Evolutionary conservation across 2,113 vertebrate genomes (phyloP), one percentile per base, ranked within the genome.

Genomic region (Callorhinus ursinus): DNA sequence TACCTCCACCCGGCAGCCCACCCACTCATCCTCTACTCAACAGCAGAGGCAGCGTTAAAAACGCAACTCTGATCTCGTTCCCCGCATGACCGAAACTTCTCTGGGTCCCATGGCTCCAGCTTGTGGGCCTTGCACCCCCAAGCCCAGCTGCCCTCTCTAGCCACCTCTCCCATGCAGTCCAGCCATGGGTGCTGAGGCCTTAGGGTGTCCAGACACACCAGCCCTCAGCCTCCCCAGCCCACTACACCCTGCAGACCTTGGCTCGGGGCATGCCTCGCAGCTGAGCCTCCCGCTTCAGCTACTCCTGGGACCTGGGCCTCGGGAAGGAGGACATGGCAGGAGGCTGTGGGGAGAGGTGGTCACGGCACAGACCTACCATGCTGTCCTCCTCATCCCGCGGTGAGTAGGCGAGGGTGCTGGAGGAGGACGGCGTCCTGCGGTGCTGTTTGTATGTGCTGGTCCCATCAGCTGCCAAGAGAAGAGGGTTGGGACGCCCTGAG

Each of bases 381-480:
- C 99, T 98, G 92, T 99, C 99, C 0, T 99, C 99, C 21, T 99
- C 99, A 0, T 99, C 99, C 0, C 99, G 99, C 0, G 99, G 99
- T 59, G 99, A 99, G 98, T 99, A 99, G 85, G 99, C 99, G 18
- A 99, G 99, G 2, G 99, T 99, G 98, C 99, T 99, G 95, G 99
- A 99, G 77, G 99, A 99, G 28, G 99, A 99, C 0, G 99, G 99
- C 0, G 99, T 99, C 96, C 99, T 99, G 36, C 99, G 99, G 79
- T 99, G 99, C 98, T 99, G 99, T 77, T 99, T 99, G 88, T 99
- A 99, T 1, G 98, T 99, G 90, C 98, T 99, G 97, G 99, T 98
- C 53, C 99, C 99, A 15, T 99, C 99, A 28, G 99, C 99, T 99
- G 97, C 28, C 24, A 95, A 98, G 88, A 95, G 14, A 95, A 97